Evolutionary conservation across 2,888 invertebrate species (phyloP), one percentile per base, ranked within the genome.

Genomic region (Keiferia lycopersicella): DNA sequence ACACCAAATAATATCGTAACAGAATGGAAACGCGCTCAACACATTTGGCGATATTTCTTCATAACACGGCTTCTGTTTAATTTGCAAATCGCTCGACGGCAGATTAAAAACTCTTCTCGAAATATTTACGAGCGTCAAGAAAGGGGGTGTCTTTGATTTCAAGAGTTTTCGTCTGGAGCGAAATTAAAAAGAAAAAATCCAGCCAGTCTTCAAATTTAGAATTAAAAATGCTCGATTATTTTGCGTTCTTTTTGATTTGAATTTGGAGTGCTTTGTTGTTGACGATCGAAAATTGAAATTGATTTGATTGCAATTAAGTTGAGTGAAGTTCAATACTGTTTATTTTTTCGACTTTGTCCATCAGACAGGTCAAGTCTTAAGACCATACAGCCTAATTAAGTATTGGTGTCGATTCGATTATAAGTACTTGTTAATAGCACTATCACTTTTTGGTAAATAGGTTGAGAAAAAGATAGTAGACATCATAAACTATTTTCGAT

Each of bases 31-130:
- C 83, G 65, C 62, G 14, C 73, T 16, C 30, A 66, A 41, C 64
- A 67, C 74, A 74, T 75, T 77, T 74, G 76, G 80, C 84, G 74
- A 88, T 90, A 87, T 90, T 90, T 90, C 89, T 89, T 90, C 84
- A 90, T 90, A 91, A 91, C 87, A 83, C 84, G 72, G 86, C 81
- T 86, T 83, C 87, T 87, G 91, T 88, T 91, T 91, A 90, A 91
- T 91, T 91, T 91, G 89, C 88, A 88, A 91, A 91, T 88, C 89
- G 88, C 87, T 88, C 88, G 87, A 90, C 87, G 86, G 88, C 87
- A 90, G 90, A 90, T 91, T 91, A 91, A 91, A 89, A 91, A 90
- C 88, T 89, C 89, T 83, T 89, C 84, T 86, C 86, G n/a, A 90
- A 88, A 87, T 86, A 89, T 87, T 86, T 82, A 85, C 84, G 86